Conservation (phyloP, 2,888 invertebrate genomes). For the Hoplodrina ambigua region DNA sequence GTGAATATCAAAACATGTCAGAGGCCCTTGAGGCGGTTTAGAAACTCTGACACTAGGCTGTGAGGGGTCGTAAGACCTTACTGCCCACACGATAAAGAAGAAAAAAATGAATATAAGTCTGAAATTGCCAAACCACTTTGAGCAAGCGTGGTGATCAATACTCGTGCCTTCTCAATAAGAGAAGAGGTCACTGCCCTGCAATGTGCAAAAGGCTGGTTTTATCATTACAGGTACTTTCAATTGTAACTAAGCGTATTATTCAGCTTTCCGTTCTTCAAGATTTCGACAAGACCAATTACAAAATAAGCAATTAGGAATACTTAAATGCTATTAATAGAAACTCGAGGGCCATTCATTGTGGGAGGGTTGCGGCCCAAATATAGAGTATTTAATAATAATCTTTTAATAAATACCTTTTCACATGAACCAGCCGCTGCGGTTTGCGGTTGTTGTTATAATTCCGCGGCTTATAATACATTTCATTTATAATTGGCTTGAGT, state of each 20-base stretch:
- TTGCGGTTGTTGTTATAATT: conserved; percentile 43
- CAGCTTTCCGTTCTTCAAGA: not conserved
- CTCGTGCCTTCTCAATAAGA: too few relatives aligned
- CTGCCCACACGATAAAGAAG: too few relatives aligned
- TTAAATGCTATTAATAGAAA: conserved; percentile 44
- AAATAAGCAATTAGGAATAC: conserved; percentile 42
- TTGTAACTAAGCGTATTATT: not conserved
- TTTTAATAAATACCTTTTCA: conserved; percentile 55
- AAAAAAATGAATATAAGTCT: too few relatives aligned
- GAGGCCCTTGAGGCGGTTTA: too few relatives aligned
- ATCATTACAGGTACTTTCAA: not conserved
- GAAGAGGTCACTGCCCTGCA: too few relatives aligned
- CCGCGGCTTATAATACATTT: conserved; percentile 45
- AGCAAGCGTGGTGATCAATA: too few relatives aligned
- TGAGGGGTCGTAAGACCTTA: too few relatives aligned
- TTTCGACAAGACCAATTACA: conserved; percentile 13
- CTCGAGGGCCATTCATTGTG: conserved; percentile 41
- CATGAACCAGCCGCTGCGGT: conserved; percentile 52
- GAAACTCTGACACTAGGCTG: too few relatives aligned
- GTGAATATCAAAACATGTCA: too few relatives aligned
- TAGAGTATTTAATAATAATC: conserved; percentile 59
- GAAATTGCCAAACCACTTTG: too few relatives aligned
- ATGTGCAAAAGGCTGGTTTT: too few relatives aligned
- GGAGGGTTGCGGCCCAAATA: conserved; percentile 47
- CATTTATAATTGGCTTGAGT: conserved; percentile 31